Evolutionary conservation across 2,113 vertebrate species (phyloP).

Genomic region (Promerops cafer): DNA sequence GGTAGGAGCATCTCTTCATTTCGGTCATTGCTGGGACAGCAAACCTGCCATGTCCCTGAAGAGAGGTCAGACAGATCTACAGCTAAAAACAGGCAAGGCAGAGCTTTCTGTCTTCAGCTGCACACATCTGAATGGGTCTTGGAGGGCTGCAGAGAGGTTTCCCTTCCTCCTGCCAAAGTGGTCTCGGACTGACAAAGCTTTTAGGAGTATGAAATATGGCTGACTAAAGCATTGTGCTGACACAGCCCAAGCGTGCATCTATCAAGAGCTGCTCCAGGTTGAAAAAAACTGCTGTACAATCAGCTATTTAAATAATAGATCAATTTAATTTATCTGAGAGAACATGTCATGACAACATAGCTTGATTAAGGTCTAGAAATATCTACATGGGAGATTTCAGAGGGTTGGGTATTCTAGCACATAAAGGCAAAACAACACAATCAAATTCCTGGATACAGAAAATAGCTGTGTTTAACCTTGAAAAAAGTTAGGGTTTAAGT

Average conservation of each 20-base stretch:
- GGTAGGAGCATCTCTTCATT: neutral
- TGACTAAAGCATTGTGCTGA: neutral
- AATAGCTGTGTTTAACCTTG: neutral
- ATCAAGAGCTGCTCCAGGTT: neutral
- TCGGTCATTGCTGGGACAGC: neutral
- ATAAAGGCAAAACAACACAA: neutral
- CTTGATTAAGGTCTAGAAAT: neutral
- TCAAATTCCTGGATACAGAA: neutral
- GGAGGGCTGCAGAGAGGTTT: neutral
- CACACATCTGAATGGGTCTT: neutral
- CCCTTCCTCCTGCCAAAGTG: neutral
- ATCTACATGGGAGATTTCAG: neutral
- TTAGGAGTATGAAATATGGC: neutral
- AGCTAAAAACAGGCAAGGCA: neutral
- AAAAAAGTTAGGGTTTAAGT: neutral
- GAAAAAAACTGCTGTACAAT: neutral
- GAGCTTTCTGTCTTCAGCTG: neutral
- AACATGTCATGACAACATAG: neutral
- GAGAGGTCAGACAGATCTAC: neutral
- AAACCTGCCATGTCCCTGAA: rapidly evolving
- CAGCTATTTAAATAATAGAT: neutral
- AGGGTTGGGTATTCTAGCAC: neutral
- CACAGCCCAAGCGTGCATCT: neutral
- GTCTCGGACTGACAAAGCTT: neutral
- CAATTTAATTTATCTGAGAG: neutral